A percentile compares a stretch with the other conserved stretches of the same genome.
These are phyloP conservation scores for Pluvianellus socialis DNA, from an alignment of 2,113 vertebrate genomes.

Conservation along the genomic window DNA sequence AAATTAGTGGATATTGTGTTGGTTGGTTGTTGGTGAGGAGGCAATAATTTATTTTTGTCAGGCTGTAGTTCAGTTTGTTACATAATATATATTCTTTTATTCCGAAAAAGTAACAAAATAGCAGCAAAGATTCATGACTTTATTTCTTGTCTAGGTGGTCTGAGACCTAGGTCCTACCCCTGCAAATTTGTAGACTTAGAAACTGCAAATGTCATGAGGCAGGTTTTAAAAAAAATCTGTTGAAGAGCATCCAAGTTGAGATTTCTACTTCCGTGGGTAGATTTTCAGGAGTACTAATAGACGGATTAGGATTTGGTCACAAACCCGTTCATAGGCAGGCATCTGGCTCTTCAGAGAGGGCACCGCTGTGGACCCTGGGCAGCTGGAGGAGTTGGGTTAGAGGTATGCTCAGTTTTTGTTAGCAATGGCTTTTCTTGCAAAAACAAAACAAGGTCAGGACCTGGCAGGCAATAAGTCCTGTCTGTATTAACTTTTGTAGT, in stretches of 20 bases:
- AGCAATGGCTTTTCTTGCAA: background rate
- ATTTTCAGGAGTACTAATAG: background rate
- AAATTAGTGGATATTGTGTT: background rate
- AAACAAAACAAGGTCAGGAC: constrained; percentile 1
- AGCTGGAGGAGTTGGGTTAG: background rate
- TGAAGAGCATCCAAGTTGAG: background rate
- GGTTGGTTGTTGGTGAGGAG: background rate
- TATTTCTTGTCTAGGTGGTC: background rate
- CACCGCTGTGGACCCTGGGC: background rate
- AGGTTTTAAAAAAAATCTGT: background rate
- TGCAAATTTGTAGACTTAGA: background rate
- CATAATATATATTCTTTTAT: background rate
- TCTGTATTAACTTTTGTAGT: constrained; percentile 40
- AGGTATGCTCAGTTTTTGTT: background rate
- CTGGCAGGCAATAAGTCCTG: background rate
- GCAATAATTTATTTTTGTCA: background rate
- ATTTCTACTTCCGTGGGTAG: background rate
- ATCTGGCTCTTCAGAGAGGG: background rate
- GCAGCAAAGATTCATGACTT: background rate
- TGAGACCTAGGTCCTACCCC: background rate
- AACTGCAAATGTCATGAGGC: background rate
- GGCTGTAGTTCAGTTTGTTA: background rate
- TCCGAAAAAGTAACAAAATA: background rate
- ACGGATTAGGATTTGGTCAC: background rate
- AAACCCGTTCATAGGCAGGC: background rate